A percentile compares a stretch with the other conserved stretches of the same genome.
Evolutionary conservation across 64 coral and sea anemone genomes (phyloP).

Genomic region (Actinia equina): DNA sequence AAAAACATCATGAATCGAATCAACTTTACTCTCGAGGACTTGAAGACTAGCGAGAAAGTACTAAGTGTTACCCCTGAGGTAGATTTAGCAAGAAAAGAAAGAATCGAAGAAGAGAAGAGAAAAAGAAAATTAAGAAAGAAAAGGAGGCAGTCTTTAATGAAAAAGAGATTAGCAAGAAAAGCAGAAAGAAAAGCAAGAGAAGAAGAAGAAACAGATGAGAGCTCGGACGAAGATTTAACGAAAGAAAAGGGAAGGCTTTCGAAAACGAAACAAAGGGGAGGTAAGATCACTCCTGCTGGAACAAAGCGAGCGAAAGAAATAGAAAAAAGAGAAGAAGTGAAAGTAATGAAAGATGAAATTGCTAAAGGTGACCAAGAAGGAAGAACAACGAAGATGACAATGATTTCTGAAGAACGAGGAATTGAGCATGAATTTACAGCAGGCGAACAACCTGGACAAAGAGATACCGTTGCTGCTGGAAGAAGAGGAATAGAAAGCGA

Average conservation of each 20-base stretch:
- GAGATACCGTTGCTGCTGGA: not conserved
- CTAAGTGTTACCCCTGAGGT: constrained; percentile 18
- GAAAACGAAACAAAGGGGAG: not conserved
- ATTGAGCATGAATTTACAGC: not conserved
- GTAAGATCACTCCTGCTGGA: not conserved
- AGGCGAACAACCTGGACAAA: not conserved
- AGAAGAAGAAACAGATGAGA: not conserved
- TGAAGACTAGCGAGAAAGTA: not conserved
- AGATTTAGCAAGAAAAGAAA: not conserved
- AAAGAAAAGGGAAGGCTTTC: not conserved
- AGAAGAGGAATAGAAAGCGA: not conserved
- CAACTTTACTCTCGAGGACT: not conserved
- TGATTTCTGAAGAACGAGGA: not conserved
- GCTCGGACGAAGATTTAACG: not conserved
- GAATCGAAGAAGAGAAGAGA: not conserved
- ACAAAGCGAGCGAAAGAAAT: not conserved
- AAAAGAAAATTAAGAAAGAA: not conserved
- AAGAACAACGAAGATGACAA: not conserved
- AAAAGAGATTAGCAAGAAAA: not conserved
- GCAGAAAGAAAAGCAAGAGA: not conserved
- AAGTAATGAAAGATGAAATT: not conserved
- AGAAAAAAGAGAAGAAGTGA: not conserved
- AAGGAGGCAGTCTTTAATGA: not conserved
- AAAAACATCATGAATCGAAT: constrained; percentile 16
- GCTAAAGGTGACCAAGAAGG: not conserved